These are phyloP conservation scores for Sminthurinus aureus DNA, from an alignment of 2,888 invertebrate species.

Conservation along the genomic window DNA sequence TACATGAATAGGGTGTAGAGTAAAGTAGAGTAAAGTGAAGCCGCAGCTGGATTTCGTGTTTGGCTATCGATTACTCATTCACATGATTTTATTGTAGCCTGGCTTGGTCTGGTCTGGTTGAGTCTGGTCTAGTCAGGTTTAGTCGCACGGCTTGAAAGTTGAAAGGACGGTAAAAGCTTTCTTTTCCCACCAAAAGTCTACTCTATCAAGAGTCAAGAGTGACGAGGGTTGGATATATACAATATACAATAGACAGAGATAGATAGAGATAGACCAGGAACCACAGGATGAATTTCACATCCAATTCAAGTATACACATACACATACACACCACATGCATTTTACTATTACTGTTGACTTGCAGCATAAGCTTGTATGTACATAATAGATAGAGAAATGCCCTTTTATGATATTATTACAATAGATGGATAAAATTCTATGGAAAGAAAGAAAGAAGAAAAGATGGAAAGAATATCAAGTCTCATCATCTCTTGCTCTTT, in stretches of 20 bases:
- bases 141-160: conserved; percentile 4
- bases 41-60: conserved; percentile 24
- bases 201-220: background rate
- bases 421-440: too few species aligned
- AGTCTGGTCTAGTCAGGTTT: background rate
- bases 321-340: background rate
- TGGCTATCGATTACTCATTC: conserved; percentile 33
- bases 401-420: too few species aligned
- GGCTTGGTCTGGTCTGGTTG: too few species aligned
- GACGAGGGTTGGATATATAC: background rate
- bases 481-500: too few species aligned
- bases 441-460: too few species aligned
- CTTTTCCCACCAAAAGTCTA: background rate
- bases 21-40: background rate
- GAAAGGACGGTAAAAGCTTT: background rate
- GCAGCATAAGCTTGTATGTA: too few species aligned
- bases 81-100: conserved; percentile 26
- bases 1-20: too few species aligned
- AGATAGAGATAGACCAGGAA: background rate
- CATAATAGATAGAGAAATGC: too few species aligned
- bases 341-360: too few species aligned
- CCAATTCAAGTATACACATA: background rate
- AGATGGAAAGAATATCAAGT: too few species aligned
- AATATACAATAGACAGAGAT: background rate
- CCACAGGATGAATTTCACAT: background rate